Evolutionary conservation across 2,888 invertebrate genomes (phyloP), one percentile per base, ranked within the genome.

Genomic region (Heliconius sara): DNA sequence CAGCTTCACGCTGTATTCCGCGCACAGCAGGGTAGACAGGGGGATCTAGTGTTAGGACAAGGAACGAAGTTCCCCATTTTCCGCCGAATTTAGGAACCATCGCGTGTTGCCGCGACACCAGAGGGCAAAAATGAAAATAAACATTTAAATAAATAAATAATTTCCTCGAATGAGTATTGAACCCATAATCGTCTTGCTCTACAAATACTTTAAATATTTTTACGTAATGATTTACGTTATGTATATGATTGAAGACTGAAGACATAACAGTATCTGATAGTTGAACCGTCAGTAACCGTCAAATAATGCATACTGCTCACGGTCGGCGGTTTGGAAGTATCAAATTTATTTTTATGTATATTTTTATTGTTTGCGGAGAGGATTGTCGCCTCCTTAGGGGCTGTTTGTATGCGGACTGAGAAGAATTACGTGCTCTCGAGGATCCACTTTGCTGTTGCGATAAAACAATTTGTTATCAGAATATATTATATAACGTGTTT

Each of bases 321-420:
- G 89, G 89, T 87, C 88, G 88, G 85, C 90, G 87, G 87, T 88
- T 89, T 85, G 87, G 86, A 89, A 91, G 91, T 91, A 92, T 91
- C 92, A 92, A 92, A 93, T 94, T 92, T 93, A 94, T 92, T 93
- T 93, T 93, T 93, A 94, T 93, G 91, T 93, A 92, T 92, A 92
- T 91, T 92, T 93, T 94, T 94, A 93, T 93, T 93, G 93, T 93
- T 92, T 92, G 93, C 90, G 90, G 91, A 90, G 90, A 90, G 92
- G 92, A 94, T 93, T 93, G 92, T 93, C 92, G 91, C 91, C 92
- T 93, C 91, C 92, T 93, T 92, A 91, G 91, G 90, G 91, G 91
- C 92, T 91, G 92, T 93, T 93, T 94, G 93, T 93, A 93, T 93
- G 93, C 94, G 91, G 92, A 89, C 91, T 88, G 92, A 89, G 92